Percentiles rank a stretch among this genome's conserved stretches.
Evolutionary conservation across 2,888 invertebrate genomes (phyloP).

Genomic region (Rhimphoctona megacephalus): DNA sequence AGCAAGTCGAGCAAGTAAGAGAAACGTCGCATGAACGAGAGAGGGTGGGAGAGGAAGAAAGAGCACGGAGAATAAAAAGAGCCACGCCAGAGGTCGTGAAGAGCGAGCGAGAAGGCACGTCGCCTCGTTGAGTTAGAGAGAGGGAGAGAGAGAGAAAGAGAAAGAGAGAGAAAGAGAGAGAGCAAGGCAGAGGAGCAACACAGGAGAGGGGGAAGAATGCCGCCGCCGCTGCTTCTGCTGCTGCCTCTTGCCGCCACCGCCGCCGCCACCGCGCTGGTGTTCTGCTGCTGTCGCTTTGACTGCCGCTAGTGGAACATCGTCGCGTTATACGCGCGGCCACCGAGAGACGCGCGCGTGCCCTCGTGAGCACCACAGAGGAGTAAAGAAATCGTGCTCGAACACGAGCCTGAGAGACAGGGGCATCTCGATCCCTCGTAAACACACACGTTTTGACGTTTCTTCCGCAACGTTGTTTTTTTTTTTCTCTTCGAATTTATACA

Average conservation of each 20-base stretch:
- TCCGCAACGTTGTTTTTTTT: conserved; percentile 5
- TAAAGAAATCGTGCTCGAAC: conserved; percentile 20
- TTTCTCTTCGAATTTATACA: neutral
- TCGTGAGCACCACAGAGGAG: conserved; percentile 46
- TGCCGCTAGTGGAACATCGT: conserved; percentile 70
- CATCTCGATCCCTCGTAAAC: conserved; percentile 46
- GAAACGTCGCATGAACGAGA: conserved; percentile 37
- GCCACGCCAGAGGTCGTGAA: conserved; percentile 71
- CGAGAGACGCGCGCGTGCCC: conserved; percentile 64
- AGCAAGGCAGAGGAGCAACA: neutral
- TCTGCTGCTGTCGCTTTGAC: conserved; percentile 66
- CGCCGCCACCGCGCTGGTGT: conserved; percentile 60
- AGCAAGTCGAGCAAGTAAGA: conserved; percentile 60
- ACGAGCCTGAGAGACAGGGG: conserved; percentile 29
- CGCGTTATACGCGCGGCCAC: conserved; percentile 66
- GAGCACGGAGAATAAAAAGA: conserved; percentile 66
- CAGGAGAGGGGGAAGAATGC: conserved; percentile 42
- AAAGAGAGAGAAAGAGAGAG: neutral
- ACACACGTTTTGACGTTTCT: conserved; percentile 49
- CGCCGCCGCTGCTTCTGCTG: conserved; percentile 57
- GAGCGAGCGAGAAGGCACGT: conserved; percentile 67
- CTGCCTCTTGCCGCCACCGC: conserved; percentile 45
- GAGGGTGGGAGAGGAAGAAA: conserved; percentile 61
- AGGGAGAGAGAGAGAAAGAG: neutral
- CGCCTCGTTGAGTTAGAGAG: conserved; percentile 34